Conservation (phyloP, 2,113 vertebrate species). For the Neolamprologus falcicula region DNA sequence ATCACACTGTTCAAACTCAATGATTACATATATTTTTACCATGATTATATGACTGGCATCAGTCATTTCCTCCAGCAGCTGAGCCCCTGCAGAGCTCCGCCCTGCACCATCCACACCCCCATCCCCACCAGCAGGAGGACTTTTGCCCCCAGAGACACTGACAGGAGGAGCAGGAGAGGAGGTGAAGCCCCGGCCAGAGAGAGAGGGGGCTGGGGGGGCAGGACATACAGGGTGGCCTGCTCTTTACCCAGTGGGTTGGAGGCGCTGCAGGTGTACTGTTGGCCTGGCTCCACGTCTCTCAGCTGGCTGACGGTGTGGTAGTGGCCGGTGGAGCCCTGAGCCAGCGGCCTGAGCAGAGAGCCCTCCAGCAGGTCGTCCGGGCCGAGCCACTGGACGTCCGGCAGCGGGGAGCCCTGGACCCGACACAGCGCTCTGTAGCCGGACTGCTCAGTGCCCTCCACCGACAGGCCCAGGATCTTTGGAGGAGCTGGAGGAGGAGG, state of each 20-base stretch:
- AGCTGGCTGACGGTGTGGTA: constrained; percentile 77
- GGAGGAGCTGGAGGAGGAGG: constrained; percentile 73
- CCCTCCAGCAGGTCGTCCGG: constrained; percentile 57
- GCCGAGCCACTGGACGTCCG: constrained; percentile 75
- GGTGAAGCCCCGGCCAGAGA: not conserved
- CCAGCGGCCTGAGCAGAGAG: not conserved
- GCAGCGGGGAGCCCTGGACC: constrained; percentile 82
- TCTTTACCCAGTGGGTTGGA: constrained; percentile 72
- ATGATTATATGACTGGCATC: not conserved
- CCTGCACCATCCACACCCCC: constrained; percentile 48
- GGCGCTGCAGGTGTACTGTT: constrained; percentile 84
- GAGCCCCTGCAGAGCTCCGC: not conserved
- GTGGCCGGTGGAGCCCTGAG: not conserved
- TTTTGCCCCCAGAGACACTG: constrained; percentile 55
- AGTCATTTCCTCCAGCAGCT: constrained; percentile 23
- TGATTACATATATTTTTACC: not conserved
- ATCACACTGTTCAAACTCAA: not conserved
- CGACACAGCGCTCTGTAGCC: constrained; percentile 77
- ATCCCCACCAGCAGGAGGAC: constrained; percentile 55
- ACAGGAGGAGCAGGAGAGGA: constrained; percentile 55
- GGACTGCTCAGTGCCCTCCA: constrained; percentile 64
- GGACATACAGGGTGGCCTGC: constrained; percentile 66
- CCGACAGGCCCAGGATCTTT: constrained; percentile 77
- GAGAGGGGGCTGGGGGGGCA: constrained; percentile 1
- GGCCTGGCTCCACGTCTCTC: constrained; percentile 67